Conservation (phyloP, 2,888 invertebrate genomes). For the Chrysolina oricalcia region DNA sequence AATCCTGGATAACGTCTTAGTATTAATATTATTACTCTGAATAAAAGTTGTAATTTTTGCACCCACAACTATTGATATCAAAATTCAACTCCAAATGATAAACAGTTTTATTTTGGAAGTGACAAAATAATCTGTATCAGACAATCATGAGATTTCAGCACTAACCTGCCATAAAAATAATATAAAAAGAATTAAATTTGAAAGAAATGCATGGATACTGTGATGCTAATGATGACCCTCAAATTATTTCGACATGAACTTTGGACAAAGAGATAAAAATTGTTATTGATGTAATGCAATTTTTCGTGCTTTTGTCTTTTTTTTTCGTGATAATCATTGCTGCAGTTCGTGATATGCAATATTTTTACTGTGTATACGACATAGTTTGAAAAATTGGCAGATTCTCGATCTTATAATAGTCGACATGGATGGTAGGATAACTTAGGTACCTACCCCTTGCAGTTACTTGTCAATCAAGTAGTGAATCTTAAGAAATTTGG, state of each 20-base stretch:
- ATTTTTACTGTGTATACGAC: neutral
- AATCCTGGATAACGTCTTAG: too few relatives aligned
- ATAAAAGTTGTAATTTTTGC: neutral
- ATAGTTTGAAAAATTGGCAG: neutral
- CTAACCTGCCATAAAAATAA: constrained; percentile 22
- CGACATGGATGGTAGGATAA: neutral
- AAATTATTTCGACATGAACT: constrained; percentile 21
- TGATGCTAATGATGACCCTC: constrained; percentile 1
- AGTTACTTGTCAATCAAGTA: too few relatives aligned
- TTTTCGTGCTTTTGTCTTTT: neutral
- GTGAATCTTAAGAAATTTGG: too few relatives aligned
- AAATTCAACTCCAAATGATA: neutral
- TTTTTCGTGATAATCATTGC: constrained; percentile 12
- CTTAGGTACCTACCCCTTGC: too few relatives aligned
- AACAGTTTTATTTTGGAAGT: neutral
- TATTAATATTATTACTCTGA: too few relatives aligned
- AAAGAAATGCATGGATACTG: constrained; percentile 13
- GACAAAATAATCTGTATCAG: constrained; percentile 5
- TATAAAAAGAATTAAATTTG: constrained; percentile 1
- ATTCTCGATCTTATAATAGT: neutral
- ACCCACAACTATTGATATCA: neutral
- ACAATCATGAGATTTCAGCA: neutral
- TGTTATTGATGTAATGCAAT: constrained; percentile 2
- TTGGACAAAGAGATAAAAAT: constrained; percentile 12
- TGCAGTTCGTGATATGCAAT: neutral